phyloP scores from a whole-genome alignment of 2,888 invertebrate genomes.

The Selenia dentaria region DNA sequence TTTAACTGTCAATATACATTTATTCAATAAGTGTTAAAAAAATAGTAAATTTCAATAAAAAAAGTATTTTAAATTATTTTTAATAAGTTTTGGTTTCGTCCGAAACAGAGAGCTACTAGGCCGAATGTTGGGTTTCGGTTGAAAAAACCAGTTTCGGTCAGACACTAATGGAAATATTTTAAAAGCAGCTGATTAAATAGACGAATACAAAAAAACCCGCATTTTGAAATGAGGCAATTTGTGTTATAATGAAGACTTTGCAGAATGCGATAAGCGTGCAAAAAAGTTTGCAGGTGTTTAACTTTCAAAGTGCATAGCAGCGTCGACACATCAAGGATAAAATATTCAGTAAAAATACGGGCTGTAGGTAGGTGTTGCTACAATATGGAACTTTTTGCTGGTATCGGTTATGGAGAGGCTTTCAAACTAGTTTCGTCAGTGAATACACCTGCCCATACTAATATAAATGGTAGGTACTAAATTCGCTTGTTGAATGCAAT shows the following conservation, averaged over 20 bases:
- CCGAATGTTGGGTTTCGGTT: too few species aligned
- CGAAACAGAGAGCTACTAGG: too few species aligned
- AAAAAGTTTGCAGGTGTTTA: slow-evolving; percentile 37
- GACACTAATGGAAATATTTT: too few species aligned
- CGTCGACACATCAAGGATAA: slow-evolving; percentile 41
- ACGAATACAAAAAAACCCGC: slow-evolving; percentile 2
- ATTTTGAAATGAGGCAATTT: slow-evolving; percentile 1
- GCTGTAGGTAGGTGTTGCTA: slow-evolving; percentile 12
- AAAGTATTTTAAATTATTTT: too few species aligned
- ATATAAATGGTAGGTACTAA: slow-evolving; percentile 6
- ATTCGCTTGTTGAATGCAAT: slow-evolving; percentile 23
- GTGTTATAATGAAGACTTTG: slow-evolving; percentile 5
- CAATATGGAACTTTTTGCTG: slow-evolving; percentile 9
- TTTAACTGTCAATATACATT: too few species aligned
- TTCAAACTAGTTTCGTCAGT: slow-evolving; percentile 28
- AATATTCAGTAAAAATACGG: slow-evolving; percentile 27
- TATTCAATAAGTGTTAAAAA: too few species aligned
- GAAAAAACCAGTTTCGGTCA: too few species aligned
- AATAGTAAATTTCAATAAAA: too few species aligned
- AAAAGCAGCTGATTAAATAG: too few species aligned
- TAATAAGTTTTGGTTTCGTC: too few species aligned
- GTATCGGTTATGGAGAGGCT: slow-evolving; percentile 14
- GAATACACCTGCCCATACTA: slow-evolving; percentile 32
- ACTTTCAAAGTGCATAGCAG: slow-evolving; percentile 35
- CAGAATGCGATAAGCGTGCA: slow-evolving; percentile 9